These are phyloP conservation scores for Eublepharis macularius DNA, from an alignment of 2,113 vertebrate genomes.

Conservation along the genomic window DNA sequence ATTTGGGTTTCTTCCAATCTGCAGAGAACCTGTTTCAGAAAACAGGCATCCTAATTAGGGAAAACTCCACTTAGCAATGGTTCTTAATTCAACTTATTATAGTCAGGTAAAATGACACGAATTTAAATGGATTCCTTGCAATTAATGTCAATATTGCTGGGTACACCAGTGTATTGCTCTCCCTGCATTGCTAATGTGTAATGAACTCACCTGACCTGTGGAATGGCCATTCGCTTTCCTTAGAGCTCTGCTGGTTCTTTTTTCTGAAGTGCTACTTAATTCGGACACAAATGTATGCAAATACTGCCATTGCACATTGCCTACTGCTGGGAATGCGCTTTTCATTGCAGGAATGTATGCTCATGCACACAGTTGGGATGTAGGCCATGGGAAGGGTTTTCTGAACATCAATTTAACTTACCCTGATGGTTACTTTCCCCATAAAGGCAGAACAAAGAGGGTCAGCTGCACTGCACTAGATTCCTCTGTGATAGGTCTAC, in stretches of 20 bases:
- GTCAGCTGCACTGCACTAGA: neutral
- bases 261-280: slow-evolving; percentile 49
- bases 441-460: slow-evolving; percentile 60
- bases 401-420: slow-evolving; percentile 34
- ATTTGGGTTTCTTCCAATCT: slow-evolving; percentile 53
- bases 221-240: slow-evolving; percentile 52
- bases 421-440: slow-evolving; percentile 27
- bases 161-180: slow-evolving; percentile 42
- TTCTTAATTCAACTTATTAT: slow-evolving; percentile 38
- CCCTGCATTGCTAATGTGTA: slow-evolving; percentile 49
- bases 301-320: slow-evolving; percentile 51
- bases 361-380: neutral
- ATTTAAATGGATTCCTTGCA: slow-evolving; percentile 40
- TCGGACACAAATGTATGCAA: slow-evolving; percentile 55
- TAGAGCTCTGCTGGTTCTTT: slow-evolving; percentile 35
- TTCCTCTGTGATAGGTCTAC: neutral
- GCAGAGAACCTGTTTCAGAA: slow-evolving; percentile 67
- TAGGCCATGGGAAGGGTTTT: slow-evolving; percentile 28
- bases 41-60: slow-evolving; percentile 57
- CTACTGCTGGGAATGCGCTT: slow-evolving; percentile 50
- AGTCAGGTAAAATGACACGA: slow-evolving; percentile 26
- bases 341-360: slow-evolving; percentile 58
- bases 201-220: slow-evolving; percentile 41
- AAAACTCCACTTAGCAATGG: neutral
- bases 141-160: slow-evolving; percentile 27